Percentiles rank a stretch among this genome's conserved stretches.
Evolutionary conservation across 2,888 invertebrate genomes (phyloP).

Genomic region (Endomychus coccineus): DNA sequence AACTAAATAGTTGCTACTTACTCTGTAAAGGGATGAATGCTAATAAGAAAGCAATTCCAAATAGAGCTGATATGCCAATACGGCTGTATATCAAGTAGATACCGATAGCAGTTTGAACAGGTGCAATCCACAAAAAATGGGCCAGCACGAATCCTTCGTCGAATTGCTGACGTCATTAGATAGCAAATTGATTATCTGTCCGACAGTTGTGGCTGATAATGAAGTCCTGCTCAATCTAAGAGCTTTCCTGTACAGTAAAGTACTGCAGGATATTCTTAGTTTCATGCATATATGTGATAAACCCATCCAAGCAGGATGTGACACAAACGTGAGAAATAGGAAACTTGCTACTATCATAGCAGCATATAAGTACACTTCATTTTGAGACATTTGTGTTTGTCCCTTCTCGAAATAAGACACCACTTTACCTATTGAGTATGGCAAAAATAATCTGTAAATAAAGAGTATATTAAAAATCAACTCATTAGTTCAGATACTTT

Average conservation of each 20-base stretch:
- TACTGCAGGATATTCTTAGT: slow-evolving; percentile 73
- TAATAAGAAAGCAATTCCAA: slow-evolving; percentile 43
- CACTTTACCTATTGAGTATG: slow-evolving; percentile 54
- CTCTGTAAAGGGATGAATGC: slow-evolving; percentile 41
- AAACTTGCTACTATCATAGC: slow-evolving; percentile 52
- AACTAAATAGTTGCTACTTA: no score
- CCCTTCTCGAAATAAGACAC: slow-evolving; percentile 54
- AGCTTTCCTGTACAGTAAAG: slow-evolving; percentile 72
- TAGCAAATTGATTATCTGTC: slow-evolving; percentile 46
- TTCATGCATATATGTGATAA: slow-evolving; percentile 79
- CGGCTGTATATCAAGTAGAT: slow-evolving; percentile 48
- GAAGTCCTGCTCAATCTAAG: slow-evolving; percentile 45
- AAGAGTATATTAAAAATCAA: no score
- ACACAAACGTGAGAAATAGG: slow-evolving; percentile 31
- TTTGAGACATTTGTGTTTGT: slow-evolving; percentile 29
- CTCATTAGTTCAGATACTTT: no score
- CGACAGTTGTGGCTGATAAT: slow-evolving; percentile 52
- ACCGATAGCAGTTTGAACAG: slow-evolving; percentile 54
- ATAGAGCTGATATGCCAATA: slow-evolving; percentile 42
- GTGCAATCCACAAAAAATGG: slow-evolving; percentile 73
- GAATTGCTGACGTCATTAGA: slow-evolving; percentile 68
- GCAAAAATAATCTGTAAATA: slow-evolving; percentile 34
- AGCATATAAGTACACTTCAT: slow-evolving; percentile 70
- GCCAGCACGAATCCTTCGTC: slow-evolving; percentile 84
- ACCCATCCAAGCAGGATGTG: slow-evolving; percentile 83